These are phyloP conservation scores for Rallus limicola DNA, from an alignment of 2,113 vertebrate species.

Conservation along the genomic window DNA sequence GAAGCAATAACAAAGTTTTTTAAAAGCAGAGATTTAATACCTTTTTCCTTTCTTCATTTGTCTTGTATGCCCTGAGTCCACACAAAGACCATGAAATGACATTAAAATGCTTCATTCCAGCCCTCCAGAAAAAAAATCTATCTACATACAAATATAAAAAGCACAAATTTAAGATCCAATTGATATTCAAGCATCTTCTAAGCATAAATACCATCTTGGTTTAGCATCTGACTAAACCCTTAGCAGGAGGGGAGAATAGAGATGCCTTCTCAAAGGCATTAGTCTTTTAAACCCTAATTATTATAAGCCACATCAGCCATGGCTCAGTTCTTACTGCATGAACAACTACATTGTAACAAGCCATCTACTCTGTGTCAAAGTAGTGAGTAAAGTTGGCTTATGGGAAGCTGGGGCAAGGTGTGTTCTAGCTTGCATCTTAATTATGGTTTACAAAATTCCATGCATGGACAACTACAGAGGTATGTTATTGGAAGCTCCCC, in stretches of 20 bases:
- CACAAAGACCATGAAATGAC: background rate
- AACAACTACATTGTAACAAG: constrained; percentile 20
- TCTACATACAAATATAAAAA: background rate
- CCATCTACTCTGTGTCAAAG: constrained; percentile 47
- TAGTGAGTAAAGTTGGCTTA: constrained; percentile 28
- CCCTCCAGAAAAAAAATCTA: background rate
- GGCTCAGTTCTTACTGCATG: background rate
- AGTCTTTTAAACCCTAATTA: background rate
- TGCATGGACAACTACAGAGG: background rate
- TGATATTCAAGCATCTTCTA: background rate
- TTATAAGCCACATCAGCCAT: constrained; percentile 5
- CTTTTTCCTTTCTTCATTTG: background rate
- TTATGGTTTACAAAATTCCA: constrained; percentile 15
- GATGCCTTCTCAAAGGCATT: background rate
- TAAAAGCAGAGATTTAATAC: background rate
- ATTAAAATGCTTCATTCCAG: background rate
- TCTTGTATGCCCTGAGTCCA: background rate
- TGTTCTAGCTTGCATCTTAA: constrained; percentile 33
- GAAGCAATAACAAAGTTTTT: background rate
- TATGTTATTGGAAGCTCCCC: background rate
- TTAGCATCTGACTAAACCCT: background rate
- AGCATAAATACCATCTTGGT: background rate
- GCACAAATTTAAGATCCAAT: background rate
- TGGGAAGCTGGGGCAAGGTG: constrained; percentile 45
- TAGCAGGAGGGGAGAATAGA: background rate